These are phyloP conservation scores for Coregonus sp. DNA, from an alignment of 2,797 vertebrate genomes.

Conservation along the genomic window DNA sequence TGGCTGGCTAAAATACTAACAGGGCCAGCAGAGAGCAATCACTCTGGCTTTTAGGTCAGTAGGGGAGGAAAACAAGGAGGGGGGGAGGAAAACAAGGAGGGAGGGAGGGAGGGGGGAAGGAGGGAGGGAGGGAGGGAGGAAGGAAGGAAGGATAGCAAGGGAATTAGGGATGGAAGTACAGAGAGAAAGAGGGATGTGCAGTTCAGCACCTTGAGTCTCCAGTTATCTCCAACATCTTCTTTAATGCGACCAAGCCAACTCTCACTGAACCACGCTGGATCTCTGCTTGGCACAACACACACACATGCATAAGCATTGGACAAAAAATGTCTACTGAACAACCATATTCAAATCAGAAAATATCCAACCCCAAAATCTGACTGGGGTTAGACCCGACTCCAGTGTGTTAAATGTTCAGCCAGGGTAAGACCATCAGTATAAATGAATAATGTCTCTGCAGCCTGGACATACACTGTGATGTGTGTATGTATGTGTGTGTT, in stretches of 20 bases:
- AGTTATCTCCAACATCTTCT: constrained; percentile 89
- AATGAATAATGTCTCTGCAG: neutral
- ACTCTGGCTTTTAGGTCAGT: neutral
- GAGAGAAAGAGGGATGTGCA: no score
- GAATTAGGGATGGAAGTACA: no score
- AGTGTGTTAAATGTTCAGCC: constrained; percentile 21
- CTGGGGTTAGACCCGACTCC: no score
- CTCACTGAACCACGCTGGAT: constrained; percentile 88
- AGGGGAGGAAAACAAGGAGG: neutral
- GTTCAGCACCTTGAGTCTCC: constrained; percentile 90
- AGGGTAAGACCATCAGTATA: constrained; percentile 15
- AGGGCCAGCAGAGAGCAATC: neutral
- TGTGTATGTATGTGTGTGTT: neutral
- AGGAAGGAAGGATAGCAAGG: no score
- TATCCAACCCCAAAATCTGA: neutral
- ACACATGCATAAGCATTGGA: neutral
- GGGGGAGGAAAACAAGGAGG: neutral
- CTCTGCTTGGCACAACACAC: constrained; percentile 71
- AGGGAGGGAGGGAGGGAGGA: no score
- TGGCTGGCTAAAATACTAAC: neutral
- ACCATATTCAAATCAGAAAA: neutral
- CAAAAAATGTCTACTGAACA: neutral
- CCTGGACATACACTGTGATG: no score
- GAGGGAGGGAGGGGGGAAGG: no score
- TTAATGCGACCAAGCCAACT: constrained; percentile 91